Evolutionary conservation across 2,113 vertebrate species (phyloP), one percentile per base, ranked within the genome.

Genomic region (Colossoma macropomum): DNA sequence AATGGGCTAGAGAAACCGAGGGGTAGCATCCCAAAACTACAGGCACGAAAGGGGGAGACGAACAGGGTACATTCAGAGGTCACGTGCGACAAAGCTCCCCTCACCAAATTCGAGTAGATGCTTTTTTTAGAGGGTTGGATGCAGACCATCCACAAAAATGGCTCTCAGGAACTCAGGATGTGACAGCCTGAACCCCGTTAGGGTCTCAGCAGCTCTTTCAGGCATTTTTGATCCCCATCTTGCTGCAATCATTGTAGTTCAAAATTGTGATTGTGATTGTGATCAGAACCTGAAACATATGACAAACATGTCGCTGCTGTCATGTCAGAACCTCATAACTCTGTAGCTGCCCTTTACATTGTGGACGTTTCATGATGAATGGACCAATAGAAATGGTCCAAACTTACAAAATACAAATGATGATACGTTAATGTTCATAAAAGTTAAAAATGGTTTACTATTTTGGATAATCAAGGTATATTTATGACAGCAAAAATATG

Each of bases 21-120:
- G 60, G 84, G 87, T 48, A 91, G 88, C 77, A 75, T 92, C 32
- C 84, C 88, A 54, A 93, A 93, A 63, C 85, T 89, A n/a, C 54
- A 84, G 78, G 77, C 89, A 82, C 69, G 86, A 80, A 68, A 52
- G 76, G 71, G 74, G 52, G 28, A 86, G 45, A 87, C 87, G 11
- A 86, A 38, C 3, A 85, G 91, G 54, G 73, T 68, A 45, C 83
- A 88, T 77, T 83, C 84, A 25, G 93, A 94, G 70, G 87, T 93
- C 86, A 94, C 91, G 25, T 92, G 91, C n/a, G 94, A 95, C 90
- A 94, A 94, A 81, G 93, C 89, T 6, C 90, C 91, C 5, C 94
- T 95, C 74, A 95, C 93, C 62, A 94, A 92, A 91, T 87, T 94
- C 4, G 91, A 95, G 94, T 94, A 93, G 8, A 93, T 84, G 70